These are phyloP conservation scores for Lasioglossum calceatum DNA, from an alignment of 2,888 invertebrate genomes.

Conservation along the genomic window DNA sequence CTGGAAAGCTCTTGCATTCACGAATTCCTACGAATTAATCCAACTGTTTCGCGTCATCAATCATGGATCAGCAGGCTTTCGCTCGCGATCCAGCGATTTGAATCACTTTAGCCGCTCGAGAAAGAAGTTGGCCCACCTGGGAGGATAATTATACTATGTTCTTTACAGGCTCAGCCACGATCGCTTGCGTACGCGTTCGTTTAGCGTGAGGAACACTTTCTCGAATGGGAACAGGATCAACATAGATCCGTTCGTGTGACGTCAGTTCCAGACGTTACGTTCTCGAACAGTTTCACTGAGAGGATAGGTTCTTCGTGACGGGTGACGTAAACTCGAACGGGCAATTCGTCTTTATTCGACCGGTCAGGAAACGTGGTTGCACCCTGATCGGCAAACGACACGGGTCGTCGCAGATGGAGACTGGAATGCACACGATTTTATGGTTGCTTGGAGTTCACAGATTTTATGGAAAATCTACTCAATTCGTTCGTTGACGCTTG, in stretches of 20 bases:
- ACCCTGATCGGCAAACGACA: background rate
- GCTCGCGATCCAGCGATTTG: background rate
- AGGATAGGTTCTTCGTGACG: slow-evolving; percentile 13
- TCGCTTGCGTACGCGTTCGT: background rate
- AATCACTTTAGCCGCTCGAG: background rate
- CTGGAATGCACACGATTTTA: background rate
- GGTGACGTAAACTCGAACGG: slow-evolving; percentile 41
- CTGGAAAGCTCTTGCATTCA: background rate
- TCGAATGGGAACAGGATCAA: slow-evolving; percentile 66
- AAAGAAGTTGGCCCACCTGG: slow-evolving; percentile 28
- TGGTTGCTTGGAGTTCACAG: background rate
- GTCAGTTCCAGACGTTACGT: slow-evolving; percentile 53
- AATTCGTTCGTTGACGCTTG: too few species aligned
- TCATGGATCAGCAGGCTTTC: background rate
- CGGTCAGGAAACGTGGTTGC: background rate
- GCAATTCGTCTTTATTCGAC: slow-evolving; percentile 32
- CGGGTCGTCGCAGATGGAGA: background rate
- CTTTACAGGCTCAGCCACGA: slow-evolving; percentile 21
- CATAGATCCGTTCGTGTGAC: slow-evolving; percentile 52
- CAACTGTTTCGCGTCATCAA: background rate
- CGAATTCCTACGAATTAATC: background rate
- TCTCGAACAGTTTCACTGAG: slow-evolving; percentile 41
- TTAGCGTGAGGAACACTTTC: slow-evolving; percentile 52
- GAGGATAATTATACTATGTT: slow-evolving; percentile 33
- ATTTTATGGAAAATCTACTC: background rate